These are phyloP conservation scores for Mactra quadrangularis DNA, from an alignment of 1,140 invertebrate species.

Conservation along the genomic window DNA sequence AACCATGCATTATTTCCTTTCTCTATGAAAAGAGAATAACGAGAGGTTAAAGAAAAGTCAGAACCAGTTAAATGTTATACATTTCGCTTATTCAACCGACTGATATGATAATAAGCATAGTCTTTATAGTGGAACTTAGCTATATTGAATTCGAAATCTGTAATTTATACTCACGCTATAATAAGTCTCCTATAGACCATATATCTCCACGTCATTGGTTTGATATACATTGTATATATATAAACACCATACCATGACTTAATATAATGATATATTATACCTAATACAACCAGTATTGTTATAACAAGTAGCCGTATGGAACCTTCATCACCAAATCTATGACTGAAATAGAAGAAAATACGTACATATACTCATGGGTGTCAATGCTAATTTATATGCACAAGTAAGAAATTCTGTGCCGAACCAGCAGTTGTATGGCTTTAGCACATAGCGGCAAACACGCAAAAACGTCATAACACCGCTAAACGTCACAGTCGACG, in stretches of 20 bases:
- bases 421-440: neutral
- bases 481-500: no score
- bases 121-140: no score
- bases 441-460: no score
- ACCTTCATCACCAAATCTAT: slow-evolving; percentile 53
- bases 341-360: slow-evolving; percentile 5
- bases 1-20: no score
- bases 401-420: no score
- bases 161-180: slow-evolving; percentile 6
- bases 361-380: neutral
- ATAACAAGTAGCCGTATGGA: slow-evolving; percentile 38
- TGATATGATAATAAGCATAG: no score
- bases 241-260: slow-evolving; percentile 42
- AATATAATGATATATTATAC: slow-evolving; percentile 43
- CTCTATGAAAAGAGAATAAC: no score
- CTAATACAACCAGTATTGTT: slow-evolving; percentile 26
- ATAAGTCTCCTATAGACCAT: neutral
- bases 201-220: slow-evolving; percentile 6
- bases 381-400: neutral
- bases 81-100: no score
- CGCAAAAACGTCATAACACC: neutral
- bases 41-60: no score
- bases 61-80: no score
- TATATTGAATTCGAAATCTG: no score
- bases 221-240: slow-evolving; percentile 22